Conservation (phyloP, 2,113 vertebrate species). For the Notechis scutatus region DNA sequence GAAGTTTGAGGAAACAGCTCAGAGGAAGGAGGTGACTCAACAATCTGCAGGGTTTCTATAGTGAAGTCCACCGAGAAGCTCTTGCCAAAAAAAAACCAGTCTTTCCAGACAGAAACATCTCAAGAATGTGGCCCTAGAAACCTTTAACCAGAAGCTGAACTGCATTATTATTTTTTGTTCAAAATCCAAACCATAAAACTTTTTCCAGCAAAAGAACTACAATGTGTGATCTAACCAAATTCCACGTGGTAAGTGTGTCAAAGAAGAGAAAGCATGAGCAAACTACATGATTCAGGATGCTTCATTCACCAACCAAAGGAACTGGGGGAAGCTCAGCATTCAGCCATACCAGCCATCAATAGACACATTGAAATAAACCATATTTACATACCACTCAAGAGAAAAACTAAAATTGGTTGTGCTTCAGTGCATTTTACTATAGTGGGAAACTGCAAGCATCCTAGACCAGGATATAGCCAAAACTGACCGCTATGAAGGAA, state of each 20-base stretch:
- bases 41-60: neutral
- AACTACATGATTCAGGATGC: neutral
- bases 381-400: neutral
- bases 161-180: neutral
- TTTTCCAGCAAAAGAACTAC: neutral
- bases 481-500: neutral
- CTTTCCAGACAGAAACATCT: neutral
- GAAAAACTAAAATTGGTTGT: neutral
- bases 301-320: neutral
- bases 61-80: neutral
- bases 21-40: neutral
- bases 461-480: neutral
- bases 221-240: neutral
- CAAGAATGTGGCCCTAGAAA: neutral
- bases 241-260: neutral
- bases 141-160: neutral
- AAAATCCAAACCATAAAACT: neutral
- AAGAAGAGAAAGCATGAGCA: neutral
- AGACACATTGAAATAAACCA: neutral
- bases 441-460: neutral
- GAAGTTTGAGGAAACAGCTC: neutral
- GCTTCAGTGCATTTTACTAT: neutral
- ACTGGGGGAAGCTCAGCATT: neutral
- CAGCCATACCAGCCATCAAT: neutral
- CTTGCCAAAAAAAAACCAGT: neutral